Percentiles rank a stretch among this genome's conserved stretches.
Conservation (phyloP, 2,113 vertebrate genomes). For the human (Homo sapiens) region DNA sequence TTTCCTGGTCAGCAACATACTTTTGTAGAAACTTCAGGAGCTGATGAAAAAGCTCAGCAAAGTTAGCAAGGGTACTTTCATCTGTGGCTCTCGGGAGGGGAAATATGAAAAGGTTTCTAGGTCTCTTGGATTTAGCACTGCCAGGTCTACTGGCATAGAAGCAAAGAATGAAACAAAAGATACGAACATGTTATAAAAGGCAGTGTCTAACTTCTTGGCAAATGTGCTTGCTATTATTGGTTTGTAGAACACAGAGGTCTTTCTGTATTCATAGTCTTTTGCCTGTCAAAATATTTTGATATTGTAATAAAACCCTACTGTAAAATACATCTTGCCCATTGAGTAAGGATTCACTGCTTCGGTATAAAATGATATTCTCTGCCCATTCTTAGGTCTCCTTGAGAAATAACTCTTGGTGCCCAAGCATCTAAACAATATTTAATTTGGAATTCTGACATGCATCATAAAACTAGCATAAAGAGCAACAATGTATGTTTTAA, state of each 20-base stretch:
- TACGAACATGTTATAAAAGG: conserved; percentile 9
- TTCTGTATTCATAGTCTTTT: conserved; percentile 11
- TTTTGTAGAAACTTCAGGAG: conserved; percentile 80
- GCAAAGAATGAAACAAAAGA: conserved; percentile 64
- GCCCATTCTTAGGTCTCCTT: background rate
- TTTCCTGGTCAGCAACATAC: conserved; percentile 79
- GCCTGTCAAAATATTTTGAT: conserved; percentile 51
- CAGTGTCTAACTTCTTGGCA: background rate
- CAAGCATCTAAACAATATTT: conserved; percentile 62
- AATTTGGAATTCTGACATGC: conserved; percentile 59
- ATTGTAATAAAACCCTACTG: conserved; percentile 14
- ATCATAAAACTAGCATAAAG: conserved; percentile 65
- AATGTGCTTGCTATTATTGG: background rate
- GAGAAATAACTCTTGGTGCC: conserved; percentile 7
- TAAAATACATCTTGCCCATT: conserved; percentile 10
- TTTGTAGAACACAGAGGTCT: background rate
- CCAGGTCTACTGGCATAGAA: conserved; percentile 21
- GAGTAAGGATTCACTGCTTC: background rate
- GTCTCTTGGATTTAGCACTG: conserved; percentile 63
- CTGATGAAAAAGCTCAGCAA: conserved; percentile 78
- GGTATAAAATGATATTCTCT: background rate
- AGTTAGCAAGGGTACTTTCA: conserved; percentile 72
- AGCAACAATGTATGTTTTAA: conserved; percentile 58
- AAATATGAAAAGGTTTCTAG: conserved; percentile 69
- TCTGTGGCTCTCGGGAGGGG: conserved; percentile 50